Conservation (phyloP, 30 jellyfish, hydroid and myxozoan genomes). For the Chrysaora quinquecirrha region DNA sequence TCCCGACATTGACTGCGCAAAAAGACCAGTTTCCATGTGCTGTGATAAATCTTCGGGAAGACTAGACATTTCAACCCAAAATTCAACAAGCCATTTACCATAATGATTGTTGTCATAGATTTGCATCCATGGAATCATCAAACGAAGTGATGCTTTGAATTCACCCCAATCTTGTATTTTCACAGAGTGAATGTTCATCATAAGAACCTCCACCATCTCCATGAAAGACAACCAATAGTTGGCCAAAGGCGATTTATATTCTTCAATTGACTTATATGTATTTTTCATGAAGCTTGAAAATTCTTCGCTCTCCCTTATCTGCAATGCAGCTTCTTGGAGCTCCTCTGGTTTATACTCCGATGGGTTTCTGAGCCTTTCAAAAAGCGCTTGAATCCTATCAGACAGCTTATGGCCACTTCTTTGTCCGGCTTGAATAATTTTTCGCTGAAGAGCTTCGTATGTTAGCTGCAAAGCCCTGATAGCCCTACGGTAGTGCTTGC, state of each 20-base stretch:
- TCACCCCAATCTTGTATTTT: conserved; percentile 8
- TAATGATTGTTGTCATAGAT: conserved; percentile 33
- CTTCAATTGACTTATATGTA: conserved; percentile 9
- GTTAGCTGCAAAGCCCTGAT: conserved; percentile 18
- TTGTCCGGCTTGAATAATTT: background rate
- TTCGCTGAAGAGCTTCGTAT: conserved; percentile 33
- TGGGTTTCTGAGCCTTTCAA: conserved; percentile 21
- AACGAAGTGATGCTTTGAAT: conserved; percentile 27
- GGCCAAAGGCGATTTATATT: conserved; percentile 15
- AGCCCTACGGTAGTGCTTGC: conserved; percentile 57
- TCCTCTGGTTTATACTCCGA: conserved; percentile 22
- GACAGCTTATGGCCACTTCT: conserved; percentile 11
- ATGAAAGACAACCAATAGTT: conserved; percentile 16
- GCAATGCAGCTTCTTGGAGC: conserved; percentile 29
- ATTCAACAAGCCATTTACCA: conserved; percentile 25
- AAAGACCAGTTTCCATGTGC: conserved; percentile 18
- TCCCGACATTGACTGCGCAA: conserved; percentile 44
- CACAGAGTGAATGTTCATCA: conserved; percentile 13
- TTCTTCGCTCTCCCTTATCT: conserved; percentile 18
- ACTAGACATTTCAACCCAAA: conserved; percentile 24
- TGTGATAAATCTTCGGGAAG: conserved; percentile 13
- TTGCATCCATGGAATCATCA: conserved; percentile 41
- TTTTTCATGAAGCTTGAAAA: background rate
- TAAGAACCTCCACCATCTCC: conserved; percentile 31
- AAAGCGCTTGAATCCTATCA: background rate